Evolutionary conservation across 2,113 vertebrate genomes (phyloP).

Genomic region (Willisornis vidua): DNA sequence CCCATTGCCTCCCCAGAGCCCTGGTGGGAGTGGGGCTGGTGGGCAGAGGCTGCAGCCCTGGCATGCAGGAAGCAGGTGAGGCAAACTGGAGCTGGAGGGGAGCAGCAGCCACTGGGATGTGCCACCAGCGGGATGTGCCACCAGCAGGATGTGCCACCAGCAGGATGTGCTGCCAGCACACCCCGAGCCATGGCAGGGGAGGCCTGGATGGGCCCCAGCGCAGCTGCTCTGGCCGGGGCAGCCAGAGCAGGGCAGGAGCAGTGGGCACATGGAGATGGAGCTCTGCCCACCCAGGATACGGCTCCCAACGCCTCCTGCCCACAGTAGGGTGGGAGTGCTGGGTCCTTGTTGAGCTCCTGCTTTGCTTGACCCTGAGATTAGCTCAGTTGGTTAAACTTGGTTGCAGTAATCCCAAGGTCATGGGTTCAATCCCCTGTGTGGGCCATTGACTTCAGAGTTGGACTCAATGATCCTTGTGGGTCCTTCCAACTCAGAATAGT

Average conservation of each 20-base stretch:
- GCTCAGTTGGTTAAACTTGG: too few relatives aligned
- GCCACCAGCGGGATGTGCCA: not conserved
- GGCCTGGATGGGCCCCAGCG: not conserved
- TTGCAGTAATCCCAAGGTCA: too few relatives aligned
- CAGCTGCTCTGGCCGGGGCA: constrained; percentile 23
- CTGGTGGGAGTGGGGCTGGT: not conserved
- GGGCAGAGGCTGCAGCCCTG: not conserved
- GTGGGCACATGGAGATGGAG: not conserved
- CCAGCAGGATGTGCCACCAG: too few relatives aligned
- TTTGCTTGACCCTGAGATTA: not conserved
- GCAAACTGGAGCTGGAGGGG: not conserved
- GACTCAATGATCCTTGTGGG: too few relatives aligned
- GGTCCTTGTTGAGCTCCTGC: not conserved
- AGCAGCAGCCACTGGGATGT: not conserved
- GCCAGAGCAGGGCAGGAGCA: not conserved
- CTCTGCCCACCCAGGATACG: rapidly evolving
- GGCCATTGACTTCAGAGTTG: too few relatives aligned
- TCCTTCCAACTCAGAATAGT: too few relatives aligned
- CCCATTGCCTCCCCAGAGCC: not conserved
- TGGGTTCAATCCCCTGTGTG: too few relatives aligned
- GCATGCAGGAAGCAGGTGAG: not conserved
- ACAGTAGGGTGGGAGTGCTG: not conserved
- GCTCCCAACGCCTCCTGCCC: not conserved
- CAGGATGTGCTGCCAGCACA: not conserved
- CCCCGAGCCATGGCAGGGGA: not conserved